Conservation (phyloP, 2,888 invertebrate genomes). For the Pogonocherus hispidulus region DNA sequence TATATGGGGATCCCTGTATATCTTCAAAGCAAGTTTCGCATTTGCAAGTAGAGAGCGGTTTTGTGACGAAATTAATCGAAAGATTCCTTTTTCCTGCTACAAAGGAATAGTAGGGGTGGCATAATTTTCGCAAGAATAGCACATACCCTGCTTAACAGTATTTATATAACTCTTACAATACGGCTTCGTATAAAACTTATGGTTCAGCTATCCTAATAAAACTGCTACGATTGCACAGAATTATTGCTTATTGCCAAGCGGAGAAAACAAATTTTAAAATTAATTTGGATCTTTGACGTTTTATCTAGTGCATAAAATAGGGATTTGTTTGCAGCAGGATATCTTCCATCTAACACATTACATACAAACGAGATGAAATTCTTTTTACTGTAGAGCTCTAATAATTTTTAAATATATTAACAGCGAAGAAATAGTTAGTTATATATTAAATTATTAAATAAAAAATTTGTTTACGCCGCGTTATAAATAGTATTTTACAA, state of each 20-base stretch:
- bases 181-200: constrained; percentile 51
- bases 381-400: not conserved
- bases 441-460: too few species aligned
- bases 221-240: constrained; percentile 42
- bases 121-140: constrained; percentile 41
- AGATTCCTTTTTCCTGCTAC: constrained; percentile 4
- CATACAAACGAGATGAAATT: not conserved
- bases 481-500: too few species aligned
- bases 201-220: constrained; percentile 49
- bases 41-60: not conserved
- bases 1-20: too few species aligned
- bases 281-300: constrained; percentile 37
- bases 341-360: not conserved
- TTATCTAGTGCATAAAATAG: constrained; percentile 39
- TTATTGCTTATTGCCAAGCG: constrained; percentile 41
- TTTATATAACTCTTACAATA: constrained; percentile 52
- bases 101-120: constrained; percentile 21
- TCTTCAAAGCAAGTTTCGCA: too few species aligned
- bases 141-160: constrained; percentile 49
- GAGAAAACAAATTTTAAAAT: constrained; percentile 42
- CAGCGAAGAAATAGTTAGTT: too few species aligned
- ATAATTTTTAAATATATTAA: too few species aligned
- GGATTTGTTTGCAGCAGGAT: constrained; percentile 28
- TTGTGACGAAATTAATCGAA: constrained; percentile 5
- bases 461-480: too few species aligned